A percentile compares a stretch with the other conserved stretches of the same genome.
These are phyloP conservation scores for Anseranas semipalmata DNA, from an alignment of 2,113 vertebrate species.

Conservation along the genomic window DNA sequence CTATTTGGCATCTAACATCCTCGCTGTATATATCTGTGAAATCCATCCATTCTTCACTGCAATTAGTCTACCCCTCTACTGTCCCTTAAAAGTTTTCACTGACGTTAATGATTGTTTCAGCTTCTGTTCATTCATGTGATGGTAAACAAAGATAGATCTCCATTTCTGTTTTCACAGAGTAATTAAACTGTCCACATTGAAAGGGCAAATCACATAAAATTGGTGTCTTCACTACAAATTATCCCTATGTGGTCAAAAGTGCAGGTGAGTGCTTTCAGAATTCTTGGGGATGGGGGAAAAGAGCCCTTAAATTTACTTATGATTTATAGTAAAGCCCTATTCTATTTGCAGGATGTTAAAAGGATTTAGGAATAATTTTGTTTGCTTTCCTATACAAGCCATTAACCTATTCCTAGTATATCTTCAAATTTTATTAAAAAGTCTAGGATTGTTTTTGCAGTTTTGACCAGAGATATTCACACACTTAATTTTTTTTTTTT, in stretches of 20 bases:
- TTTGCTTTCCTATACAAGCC: neutral
- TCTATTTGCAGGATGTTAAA: neutral
- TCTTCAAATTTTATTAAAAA: neutral
- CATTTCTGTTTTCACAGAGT: neutral
- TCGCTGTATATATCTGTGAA: neutral
- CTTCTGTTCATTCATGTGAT: neutral
- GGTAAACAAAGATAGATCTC: neutral
- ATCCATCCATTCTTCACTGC: neutral
- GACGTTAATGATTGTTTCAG: neutral
- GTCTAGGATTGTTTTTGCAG: neutral
- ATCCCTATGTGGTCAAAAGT: neutral
- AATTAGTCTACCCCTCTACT: neutral
- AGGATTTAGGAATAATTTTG: neutral
- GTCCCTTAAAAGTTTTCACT: neutral
- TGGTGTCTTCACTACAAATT: neutral
- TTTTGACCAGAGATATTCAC: neutral
- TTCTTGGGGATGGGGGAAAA: neutral
- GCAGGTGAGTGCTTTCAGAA: neutral
- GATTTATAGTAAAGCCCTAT: neutral
- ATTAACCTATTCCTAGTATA: neutral
- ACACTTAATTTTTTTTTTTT: neutral
- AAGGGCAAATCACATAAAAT: neutral
- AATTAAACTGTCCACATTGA: neutral
- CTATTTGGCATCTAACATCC: neutral
- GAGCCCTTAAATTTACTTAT: neutral